Base-by-base conservation (phyloP, 2,113 vertebrate species). In the Phasianus colchicus region DNA sequence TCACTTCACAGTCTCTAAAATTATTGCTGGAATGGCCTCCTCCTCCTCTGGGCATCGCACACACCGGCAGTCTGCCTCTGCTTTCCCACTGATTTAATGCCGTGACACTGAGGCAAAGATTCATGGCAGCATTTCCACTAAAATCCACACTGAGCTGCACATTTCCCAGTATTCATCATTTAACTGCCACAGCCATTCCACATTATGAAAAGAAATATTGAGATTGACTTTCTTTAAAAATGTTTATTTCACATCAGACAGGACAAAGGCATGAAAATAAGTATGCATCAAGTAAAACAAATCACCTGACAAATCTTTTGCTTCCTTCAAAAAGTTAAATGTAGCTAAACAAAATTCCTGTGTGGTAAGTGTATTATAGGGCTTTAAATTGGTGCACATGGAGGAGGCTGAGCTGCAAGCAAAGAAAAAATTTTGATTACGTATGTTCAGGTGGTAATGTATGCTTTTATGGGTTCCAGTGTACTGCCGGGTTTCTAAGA, bases 11-110 rank as follows among this genome's bases (percentile, higher is more conserved):
- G 81, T 67, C 91, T 88, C 71, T 79, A 70, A 93, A 96, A 89
- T 91, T 90, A 76, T 96, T 96, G 34, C 86, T 96, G 93, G 80
- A 95, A 70, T 67, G 69, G 34, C 86, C 42, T 72, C 34, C 84
- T 92, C 81, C 88, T 92, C 81, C 90, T 91, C 88, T 86, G 90
- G 89, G 93, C 92, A 86, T 71, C 25, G 1, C 58, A 63, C 36
- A 42, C 63, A 50, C 73, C 47, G 4, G 85, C 85, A 82, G 48
- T 47, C 67, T 96, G 93, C 79, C 88, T 86, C 88, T 73, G 63
- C 54, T 64, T 92, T 92, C 80, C 85, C 58, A n/a, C 77, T 92
- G 86, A 90, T 96, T 97, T 93, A 92, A 40, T 93, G 50, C 71
- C 93, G 84, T 48, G 61, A 42, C 54, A 12, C 48, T 30, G 30